These are phyloP conservation scores for Alcedo atthis DNA, from an alignment of 2,797 vertebrate species.

Conservation along the genomic window DNA sequence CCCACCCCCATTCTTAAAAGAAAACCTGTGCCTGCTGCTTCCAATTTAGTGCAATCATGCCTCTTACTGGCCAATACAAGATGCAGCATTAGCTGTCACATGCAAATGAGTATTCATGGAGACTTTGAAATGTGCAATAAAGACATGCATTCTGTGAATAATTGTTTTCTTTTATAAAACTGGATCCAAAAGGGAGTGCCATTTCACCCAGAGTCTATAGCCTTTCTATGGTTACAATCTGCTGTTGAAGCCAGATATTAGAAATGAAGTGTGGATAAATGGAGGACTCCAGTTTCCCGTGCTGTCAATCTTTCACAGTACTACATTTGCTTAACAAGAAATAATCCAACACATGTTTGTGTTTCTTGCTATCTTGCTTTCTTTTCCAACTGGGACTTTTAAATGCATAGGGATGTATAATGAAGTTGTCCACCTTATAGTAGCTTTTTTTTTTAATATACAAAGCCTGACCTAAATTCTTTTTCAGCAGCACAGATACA, in stretches of 20 bases:
- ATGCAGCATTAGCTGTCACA: conserved; percentile 80
- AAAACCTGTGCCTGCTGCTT: conserved; percentile 79
- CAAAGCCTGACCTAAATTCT: conserved; percentile 18
- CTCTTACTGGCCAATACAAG: conserved; percentile 81
- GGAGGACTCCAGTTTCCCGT: conserved; percentile 61
- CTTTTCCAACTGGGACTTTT: conserved; percentile 45
- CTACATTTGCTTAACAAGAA: conserved; percentile 61
- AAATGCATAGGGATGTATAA: neutral
- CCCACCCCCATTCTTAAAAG: conserved; percentile 75
- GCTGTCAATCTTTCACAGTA: conserved; percentile 58
- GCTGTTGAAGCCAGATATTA: conserved; percentile 69
- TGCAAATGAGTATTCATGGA: conserved; percentile 69
- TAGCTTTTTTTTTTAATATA: neutral
- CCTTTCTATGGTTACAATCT: conserved; percentile 67
- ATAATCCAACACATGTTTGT: conserved; percentile 48
- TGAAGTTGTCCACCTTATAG: conserved; percentile 21
- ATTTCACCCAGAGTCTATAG: conserved; percentile 67
- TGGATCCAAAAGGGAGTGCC: conserved; percentile 63
- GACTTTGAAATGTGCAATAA: conserved; percentile 74
- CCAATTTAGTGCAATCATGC: conserved; percentile 84
- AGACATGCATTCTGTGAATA: conserved; percentile 65
- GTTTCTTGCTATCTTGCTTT: conserved; percentile 55
- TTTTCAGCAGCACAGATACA: neutral
- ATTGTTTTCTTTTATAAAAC: conserved; percentile 73
- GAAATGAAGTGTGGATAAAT: conserved; percentile 67